Base-by-base conservation (phyloP, 2,113 vertebrate genomes). In the Pseudolaguvia tuberculata region DNA sequence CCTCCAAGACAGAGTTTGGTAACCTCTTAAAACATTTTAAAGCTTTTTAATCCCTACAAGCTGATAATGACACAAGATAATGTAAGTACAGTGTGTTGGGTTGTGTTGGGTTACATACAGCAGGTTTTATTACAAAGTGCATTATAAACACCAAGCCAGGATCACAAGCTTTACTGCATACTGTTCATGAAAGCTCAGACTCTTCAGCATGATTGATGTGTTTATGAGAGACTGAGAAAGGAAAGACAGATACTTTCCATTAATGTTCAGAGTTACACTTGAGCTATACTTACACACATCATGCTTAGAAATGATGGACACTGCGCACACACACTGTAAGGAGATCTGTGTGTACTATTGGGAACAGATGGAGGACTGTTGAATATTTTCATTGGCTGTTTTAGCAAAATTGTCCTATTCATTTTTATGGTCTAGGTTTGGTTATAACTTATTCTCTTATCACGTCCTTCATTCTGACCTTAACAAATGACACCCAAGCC, bases 281-380 rank as follows among this genome's bases (percentile, higher is more conserved):
- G 1, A 17, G 62, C n/a, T 75, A 66, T 10, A 56, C 18, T 75
- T 75, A 75, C 23, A 45, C 47, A 21, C 59, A 29, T 13, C 55
- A 31, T 27, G 23, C 25, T 2, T 10, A 39, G 18, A 31, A 59
- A 23, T 61, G 56, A 51, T 7, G 9, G 9, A 17, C 14, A 61
- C 23, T 27, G 23, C 18, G 2, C 56, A 72, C 31, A 47, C 56
- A 59, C 45, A 39, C 23, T 31, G 48, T 53, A 39, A 63, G 21
- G 11, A 15, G 48, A 52, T 63, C 29, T 14, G 31, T 6, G 13
- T 21, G 50, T 48, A 63, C 35, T 23, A 50, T 25, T 65, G 50
- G 56, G 29, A 65, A 50, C 23, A 17, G 9, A n/a, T 25, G 21
- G 15, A 3, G 5, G 8, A 4, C 23, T 6, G 5, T 17, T 65